These are phyloP conservation scores for Pseudoatta argentina DNA, from an alignment of 1,140 invertebrate genomes.

Conservation along the genomic window DNA sequence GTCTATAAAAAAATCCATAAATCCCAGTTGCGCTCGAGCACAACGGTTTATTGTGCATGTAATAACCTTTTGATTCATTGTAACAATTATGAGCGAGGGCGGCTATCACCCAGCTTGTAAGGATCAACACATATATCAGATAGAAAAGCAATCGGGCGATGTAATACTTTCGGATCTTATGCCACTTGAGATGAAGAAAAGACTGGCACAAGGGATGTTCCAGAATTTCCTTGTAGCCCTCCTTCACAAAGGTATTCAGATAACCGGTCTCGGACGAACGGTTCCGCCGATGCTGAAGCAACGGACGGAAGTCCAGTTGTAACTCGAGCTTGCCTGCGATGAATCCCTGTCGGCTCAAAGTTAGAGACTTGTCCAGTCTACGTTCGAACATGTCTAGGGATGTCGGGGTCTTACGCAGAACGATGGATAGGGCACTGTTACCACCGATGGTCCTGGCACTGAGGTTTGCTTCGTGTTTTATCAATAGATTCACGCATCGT, in stretches of 20 bases:
- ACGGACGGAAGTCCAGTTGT: conserved; percentile 92
- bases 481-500: conserved; percentile 93
- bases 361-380: conserved; percentile 92
- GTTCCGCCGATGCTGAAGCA: conserved; percentile 92
- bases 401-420: conserved; percentile 93
- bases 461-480: conserved; percentile 94
- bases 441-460: conserved; percentile 94
- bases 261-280: conserved; percentile 91
- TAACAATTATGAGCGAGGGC: conserved; percentile 93
- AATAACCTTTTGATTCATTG: conserved; percentile 86
- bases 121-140: conserved; percentile 92
- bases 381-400: conserved; percentile 92
- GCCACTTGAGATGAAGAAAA: conserved; percentile 95
- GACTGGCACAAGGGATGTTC: conserved; percentile 94
- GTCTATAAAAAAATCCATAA: conserved; percentile 90
- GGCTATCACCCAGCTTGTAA: conserved; percentile 92
- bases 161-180: conserved; percentile 95
- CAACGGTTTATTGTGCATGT: conserved; percentile 80
- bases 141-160: conserved; percentile 92
- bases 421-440: conserved; percentile 93
- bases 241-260: conserved; percentile 93
- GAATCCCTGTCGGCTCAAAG: conserved; percentile 92
- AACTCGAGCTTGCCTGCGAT: conserved; percentile 93
- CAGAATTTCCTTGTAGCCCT: conserved; percentile 93
- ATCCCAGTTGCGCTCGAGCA: conserved; percentile 92